These are phyloP conservation scores for Iguana delicatissima DNA, from an alignment of 2,797 vertebrate species.

Conservation along the genomic window DNA sequence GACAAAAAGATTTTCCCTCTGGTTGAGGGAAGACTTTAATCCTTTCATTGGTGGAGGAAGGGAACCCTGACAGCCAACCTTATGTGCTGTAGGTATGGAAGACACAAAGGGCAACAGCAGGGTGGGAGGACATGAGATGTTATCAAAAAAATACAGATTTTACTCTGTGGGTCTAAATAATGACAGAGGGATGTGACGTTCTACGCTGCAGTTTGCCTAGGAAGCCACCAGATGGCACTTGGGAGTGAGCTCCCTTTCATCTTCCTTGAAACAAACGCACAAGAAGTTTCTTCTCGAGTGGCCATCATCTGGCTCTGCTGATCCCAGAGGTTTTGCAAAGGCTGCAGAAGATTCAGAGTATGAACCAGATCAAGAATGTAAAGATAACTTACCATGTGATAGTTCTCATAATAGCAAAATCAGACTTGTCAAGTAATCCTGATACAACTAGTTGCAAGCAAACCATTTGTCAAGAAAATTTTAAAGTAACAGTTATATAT, in stretches of 20 bases:
- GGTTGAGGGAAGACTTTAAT: neutral
- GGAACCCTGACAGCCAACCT: neutral
- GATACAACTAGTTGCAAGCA: neutral
- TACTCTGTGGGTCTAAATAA: neutral
- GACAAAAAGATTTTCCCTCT: neutral
- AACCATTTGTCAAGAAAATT: neutral
- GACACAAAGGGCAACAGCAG: neutral
- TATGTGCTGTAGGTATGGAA: neutral
- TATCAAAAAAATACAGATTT: neutral
- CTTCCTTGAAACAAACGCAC: neutral
- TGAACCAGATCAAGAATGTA: no score
- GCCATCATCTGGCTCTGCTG: neutral
- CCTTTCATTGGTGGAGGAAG: neutral
- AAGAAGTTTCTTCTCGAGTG: neutral
- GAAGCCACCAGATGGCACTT: constrained; percentile 34
- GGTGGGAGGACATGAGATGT: neutral
- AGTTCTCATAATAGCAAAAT: neutral
- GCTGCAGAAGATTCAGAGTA: neutral
- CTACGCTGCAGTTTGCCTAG: neutral
- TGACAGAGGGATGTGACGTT: neutral
- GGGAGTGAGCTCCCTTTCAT: neutral
- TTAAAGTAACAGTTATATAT: no score
- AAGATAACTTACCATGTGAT: no score
- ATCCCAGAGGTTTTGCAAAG: neutral
- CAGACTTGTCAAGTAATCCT: neutral